A percentile compares a stretch with the other conserved stretches of the same genome.
Evolutionary conservation across 2,113 vertebrate species (phyloP).

Genomic region (Ivindomyrus marchei): DNA sequence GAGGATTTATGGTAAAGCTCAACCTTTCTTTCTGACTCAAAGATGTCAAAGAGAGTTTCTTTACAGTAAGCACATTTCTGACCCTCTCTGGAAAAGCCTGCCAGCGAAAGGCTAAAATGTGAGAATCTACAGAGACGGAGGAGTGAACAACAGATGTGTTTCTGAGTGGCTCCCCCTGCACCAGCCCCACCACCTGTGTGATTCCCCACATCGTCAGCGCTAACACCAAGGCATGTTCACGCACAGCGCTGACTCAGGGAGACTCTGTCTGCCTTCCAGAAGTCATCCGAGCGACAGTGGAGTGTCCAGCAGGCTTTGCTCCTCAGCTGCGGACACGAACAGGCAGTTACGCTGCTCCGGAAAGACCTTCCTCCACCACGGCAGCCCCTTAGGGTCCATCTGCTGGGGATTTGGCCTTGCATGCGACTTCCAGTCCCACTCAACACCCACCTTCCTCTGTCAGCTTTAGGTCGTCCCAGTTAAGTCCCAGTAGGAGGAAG

Average conservation of each 20-base stretch:
- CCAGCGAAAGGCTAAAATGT: not conserved
- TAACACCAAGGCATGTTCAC: not conserved
- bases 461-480: not conserved
- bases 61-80: not conserved
- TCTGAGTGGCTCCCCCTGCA: not conserved
- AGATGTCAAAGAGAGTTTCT: not conserved
- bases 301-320: not conserved
- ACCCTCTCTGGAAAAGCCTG: not conserved
- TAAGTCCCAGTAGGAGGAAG: not conserved
- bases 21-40: not conserved
- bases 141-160: not conserved
- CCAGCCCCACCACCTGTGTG: not conserved
- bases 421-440: slow-evolving; percentile 8
- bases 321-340: not conserved
- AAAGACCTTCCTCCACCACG: not conserved
- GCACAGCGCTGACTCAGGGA: not conserved
- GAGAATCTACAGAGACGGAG: not conserved
- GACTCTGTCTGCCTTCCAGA: not conserved
- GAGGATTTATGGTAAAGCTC: not conserved
- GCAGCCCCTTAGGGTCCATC: not conserved
- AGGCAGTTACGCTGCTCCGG: not conserved
- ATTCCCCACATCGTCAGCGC: not conserved
- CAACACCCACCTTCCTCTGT: slow-evolving; percentile 22
- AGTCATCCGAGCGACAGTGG: not conserved
- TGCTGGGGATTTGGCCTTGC: not conserved